Evolutionary conservation across 2,113 vertebrate species (phyloP).

Genomic region (Eudyptes chrysolophus): DNA sequence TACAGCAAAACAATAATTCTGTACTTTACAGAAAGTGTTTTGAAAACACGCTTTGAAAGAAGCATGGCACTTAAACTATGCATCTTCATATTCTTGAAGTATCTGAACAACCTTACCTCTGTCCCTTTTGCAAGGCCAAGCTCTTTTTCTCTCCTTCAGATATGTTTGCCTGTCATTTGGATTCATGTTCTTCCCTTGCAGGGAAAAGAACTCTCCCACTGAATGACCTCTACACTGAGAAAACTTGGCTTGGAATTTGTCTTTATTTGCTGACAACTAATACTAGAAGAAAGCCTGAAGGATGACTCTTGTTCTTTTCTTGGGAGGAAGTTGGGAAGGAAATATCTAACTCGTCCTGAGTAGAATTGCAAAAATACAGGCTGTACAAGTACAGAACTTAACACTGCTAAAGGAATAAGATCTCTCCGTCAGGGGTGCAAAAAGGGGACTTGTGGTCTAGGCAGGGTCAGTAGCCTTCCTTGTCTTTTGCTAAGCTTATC

Average conservation of each 20-base stretch:
- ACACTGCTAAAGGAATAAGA: background rate
- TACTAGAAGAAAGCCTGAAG: background rate
- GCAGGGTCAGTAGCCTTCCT: background rate
- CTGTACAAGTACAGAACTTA: background rate
- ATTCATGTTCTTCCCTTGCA: background rate
- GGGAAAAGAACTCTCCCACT: background rate
- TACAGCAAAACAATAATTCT: background rate
- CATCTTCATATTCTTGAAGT: background rate
- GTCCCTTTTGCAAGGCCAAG: background rate
- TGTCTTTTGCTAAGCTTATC: background rate
- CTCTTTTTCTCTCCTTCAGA: background rate
- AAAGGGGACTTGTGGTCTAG: background rate
- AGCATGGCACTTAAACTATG: background rate
- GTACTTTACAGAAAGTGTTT: background rate
- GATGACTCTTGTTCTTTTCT: background rate
- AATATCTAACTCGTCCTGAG: background rate
- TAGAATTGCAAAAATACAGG: background rate
- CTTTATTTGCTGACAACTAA: background rate
- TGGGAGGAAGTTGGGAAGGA: background rate
- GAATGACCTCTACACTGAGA: background rate
- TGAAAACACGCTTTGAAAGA: background rate
- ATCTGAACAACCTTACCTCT: background rate
- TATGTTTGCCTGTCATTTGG: constrained; percentile 5
- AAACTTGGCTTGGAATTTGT: background rate
- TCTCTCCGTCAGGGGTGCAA: background rate